Evolutionary conservation across 2,888 invertebrate species (phyloP).

Genomic region (Halocaridina rubra): DNA sequence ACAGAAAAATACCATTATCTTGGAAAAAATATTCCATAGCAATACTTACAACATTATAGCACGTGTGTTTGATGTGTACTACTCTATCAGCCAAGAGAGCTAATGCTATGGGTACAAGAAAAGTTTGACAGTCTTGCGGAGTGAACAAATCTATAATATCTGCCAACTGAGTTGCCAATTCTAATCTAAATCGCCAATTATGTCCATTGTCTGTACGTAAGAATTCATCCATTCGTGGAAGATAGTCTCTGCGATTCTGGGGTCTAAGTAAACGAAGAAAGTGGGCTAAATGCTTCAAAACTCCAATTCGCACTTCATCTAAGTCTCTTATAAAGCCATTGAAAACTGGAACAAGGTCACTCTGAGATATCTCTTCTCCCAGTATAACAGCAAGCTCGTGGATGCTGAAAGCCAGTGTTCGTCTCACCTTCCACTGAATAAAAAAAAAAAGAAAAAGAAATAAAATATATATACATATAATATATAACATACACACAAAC

Average conservation of each 20-base stretch:
- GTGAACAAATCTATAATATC: constrained; percentile 75
- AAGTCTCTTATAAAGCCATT: constrained; percentile 81
- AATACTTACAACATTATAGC: constrained; percentile 67
- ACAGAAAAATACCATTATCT: too few relatives aligned
- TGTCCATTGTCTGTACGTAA: constrained; percentile 77
- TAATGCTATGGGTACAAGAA: constrained; percentile 76
- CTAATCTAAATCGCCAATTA: constrained; percentile 82
- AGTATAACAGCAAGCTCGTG: constrained; percentile 81
- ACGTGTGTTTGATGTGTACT: constrained; percentile 69
- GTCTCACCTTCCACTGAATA: constrained; percentile 78
- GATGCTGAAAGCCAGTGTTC: constrained; percentile 80
- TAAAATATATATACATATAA: too few relatives aligned
- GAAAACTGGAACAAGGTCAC: constrained; percentile 80
- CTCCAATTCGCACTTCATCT: constrained; percentile 82
- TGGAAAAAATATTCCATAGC: too few relatives aligned
- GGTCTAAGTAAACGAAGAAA: constrained; percentile 75
- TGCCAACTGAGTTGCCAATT: constrained; percentile 77
- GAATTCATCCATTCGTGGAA: constrained; percentile 76
- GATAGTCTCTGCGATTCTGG: constrained; percentile 73
- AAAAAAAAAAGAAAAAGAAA: too few relatives aligned
- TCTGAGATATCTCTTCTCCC: constrained; percentile 77
- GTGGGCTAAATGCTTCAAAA: constrained; percentile 77
- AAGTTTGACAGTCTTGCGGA: constrained; percentile 74
- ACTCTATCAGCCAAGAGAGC: constrained; percentile 75
- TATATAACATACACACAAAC: too few relatives aligned